phyloP scores from a whole-genome alignment of 2,113 vertebrate genomes.

The Xyliphius kryptos region DNA sequence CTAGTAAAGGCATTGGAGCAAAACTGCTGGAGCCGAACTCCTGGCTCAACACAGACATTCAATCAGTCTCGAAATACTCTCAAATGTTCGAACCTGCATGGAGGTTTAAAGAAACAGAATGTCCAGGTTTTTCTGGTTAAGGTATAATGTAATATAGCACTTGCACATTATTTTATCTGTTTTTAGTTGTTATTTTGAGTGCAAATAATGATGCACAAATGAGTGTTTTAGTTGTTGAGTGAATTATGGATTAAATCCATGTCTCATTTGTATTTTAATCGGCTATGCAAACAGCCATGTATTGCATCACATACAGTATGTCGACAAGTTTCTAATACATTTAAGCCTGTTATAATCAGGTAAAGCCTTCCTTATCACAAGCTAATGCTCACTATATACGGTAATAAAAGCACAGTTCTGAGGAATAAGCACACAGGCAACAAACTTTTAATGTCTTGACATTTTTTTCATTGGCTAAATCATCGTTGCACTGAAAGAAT shows the following conservation, averaged over 20 bases:
- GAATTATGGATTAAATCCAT: constrained; percentile 30
- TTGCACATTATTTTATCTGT: too few relatives aligned
- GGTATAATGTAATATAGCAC: constrained; percentile 18
- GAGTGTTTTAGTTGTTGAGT: constrained; percentile 19
- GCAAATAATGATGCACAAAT: constrained; percentile 13
- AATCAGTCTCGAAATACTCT: constrained; percentile 12
- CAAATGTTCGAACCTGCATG: constrained; percentile 11
- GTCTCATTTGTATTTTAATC: constrained; percentile 30
- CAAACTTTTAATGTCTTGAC: not conserved
- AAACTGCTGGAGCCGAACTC: constrained; percentile 12
- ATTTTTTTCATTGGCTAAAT: not conserved
- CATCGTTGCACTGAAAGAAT: too few relatives aligned
- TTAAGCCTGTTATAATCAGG: constrained; percentile 12
- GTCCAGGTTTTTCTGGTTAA: constrained; percentile 1
- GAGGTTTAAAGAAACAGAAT: constrained; percentile 11
- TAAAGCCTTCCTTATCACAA: constrained; percentile 6
- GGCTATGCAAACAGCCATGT: constrained; percentile 6
- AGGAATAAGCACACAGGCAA: not conserved
- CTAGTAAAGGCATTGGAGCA: constrained; percentile 41
- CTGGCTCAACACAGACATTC: constrained; percentile 20
- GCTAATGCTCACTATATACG: not conserved
- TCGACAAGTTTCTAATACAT: constrained; percentile 11
- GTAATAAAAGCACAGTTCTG: constrained; percentile 3
- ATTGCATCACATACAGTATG: not conserved
- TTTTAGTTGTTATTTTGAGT: constrained; percentile 14